Evolutionary conservation across 2,888 invertebrate species (phyloP), one percentile per base, ranked within the genome.

Genomic region (Cataglyphis albicans): DNA sequence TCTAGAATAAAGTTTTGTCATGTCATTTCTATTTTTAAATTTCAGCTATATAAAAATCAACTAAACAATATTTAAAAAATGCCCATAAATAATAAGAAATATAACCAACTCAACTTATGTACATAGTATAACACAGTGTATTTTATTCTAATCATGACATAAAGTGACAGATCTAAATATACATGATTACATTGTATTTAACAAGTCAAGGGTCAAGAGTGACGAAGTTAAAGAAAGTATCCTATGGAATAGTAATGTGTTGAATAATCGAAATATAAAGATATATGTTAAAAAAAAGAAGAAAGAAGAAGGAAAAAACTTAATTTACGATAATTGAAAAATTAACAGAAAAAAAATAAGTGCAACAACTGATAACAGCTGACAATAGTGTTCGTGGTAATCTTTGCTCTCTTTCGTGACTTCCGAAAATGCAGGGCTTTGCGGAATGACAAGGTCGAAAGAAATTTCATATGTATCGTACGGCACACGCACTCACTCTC

Each of bases 361-460:
- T 29, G 18, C 18, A 41, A 75, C 64, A 75, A 48, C 64, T 75
- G 48, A 64, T 35, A 3, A 74, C 15, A 59, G 38, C 1, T 32
- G 73, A 38, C 29, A 29, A 41, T 25, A 48, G 6, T 29, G n/a
- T 41, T 63, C 63, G 21, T 12, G 35, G 21, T 48, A 29, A 38
- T 64, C 21, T 75, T 61, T 15, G 10, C 12, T 25, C 29, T 59
- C 64, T 35, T 15, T 25, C 4, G 0, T 18, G 12, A 41, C 7
- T 32, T 41, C n/a, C 41, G 78, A 76, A 78, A 78, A 35, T 81
- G 63, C 80, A 72, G 70, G 44, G 38, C 59, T 76, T 44, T 44
- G 44, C 18, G 41, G 65, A 48, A 76, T 67, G 61, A 67, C 72
- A 73, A 72, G 44, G 76, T 41, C 72, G 29, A 64, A 80, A 55